A percentile compares a stretch with the other conserved stretches of the same genome.
phyloP scores from a whole-genome alignment of 2,113 vertebrate genomes.

The Polypterus senegalus region DNA sequence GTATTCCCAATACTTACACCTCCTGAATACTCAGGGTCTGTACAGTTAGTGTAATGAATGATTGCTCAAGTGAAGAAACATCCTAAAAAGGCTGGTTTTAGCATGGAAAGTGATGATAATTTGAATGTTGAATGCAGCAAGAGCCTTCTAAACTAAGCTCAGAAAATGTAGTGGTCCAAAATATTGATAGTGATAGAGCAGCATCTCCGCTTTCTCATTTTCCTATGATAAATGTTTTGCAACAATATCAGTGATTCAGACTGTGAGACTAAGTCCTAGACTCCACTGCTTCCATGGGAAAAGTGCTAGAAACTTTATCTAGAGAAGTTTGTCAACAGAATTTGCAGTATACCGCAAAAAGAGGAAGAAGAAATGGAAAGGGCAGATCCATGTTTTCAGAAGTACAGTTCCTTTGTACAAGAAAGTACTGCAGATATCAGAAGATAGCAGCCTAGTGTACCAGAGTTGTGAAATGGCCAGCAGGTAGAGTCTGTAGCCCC shows the following conservation, averaged over 20 bases:
- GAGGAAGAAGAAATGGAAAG: constrained; percentile 11
- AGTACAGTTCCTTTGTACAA: not conserved
- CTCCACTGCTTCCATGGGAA: no score
- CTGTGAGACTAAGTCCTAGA: no score
- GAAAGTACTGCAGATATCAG: constrained; percentile 12
- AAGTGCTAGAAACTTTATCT: not conserved
- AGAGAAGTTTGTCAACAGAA: not conserved
- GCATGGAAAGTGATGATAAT: constrained; percentile 40
- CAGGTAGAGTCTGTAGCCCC: constrained; percentile 5
- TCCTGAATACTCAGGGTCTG: no score
- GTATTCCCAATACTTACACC: constrained; percentile 50
- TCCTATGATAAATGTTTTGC: constrained; percentile 8
- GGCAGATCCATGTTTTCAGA: constrained; percentile 8
- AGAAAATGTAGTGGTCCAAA: constrained; percentile 30
- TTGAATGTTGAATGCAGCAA: constrained; percentile 22
- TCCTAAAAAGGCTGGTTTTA: constrained; percentile 38
- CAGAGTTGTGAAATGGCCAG: constrained; percentile 15
- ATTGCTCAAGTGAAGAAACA: constrained; percentile 29
- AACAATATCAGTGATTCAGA: no score
- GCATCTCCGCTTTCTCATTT: constrained; percentile 5
- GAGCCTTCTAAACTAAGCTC: constrained; percentile 20
- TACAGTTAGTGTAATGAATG: constrained; percentile 27
- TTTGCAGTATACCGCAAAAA: constrained; percentile 15
- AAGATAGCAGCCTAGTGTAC: constrained; percentile 18
- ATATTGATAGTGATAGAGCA: constrained; percentile 21